A percentile compares a stretch with the other conserved stretches of the same genome.
phyloP scores from a whole-genome alignment of 2,113 vertebrate genomes.

The Ranitomeya imitator region DNA sequence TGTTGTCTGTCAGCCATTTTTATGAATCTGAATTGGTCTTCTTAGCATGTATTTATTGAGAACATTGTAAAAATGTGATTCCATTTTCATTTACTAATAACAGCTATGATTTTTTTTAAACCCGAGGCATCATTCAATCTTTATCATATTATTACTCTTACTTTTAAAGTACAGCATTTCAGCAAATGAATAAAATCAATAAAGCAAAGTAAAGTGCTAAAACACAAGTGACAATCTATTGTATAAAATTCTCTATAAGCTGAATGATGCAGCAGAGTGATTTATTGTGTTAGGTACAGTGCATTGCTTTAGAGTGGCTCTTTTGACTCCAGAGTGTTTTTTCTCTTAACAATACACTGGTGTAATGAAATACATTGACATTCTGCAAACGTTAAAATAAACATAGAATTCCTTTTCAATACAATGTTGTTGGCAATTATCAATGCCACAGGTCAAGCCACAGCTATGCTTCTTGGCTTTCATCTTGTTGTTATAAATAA shows the following conservation, averaged over 20 bases:
- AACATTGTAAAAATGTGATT: no score
- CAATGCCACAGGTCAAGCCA: slow-evolving; percentile 25
- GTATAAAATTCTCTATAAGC: not conserved
- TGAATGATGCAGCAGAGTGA: not conserved
- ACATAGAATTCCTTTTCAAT: not conserved
- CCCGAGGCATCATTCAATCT: not conserved
- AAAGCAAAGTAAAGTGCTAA: not conserved
- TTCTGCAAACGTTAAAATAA: slow-evolving; percentile 19
- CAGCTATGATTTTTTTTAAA: no score
- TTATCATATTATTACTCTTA: not conserved
- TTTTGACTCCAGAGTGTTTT: not conserved
- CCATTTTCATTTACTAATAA: no score
- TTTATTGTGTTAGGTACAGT: slow-evolving; percentile 2
- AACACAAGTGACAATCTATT: not conserved
- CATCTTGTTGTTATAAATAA: not conserved
- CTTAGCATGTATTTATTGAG: no score
- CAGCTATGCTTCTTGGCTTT: not conserved
- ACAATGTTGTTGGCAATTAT: slow-evolving; percentile 5
- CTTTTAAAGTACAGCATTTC: not conserved
- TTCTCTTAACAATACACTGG: not conserved
- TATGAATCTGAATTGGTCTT: no score
- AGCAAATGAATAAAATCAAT: not conserved
- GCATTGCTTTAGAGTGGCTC: no score
- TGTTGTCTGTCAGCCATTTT: no score
- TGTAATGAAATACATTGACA: slow-evolving; percentile 19